phyloP scores from a whole-genome alignment of 1,140 invertebrate genomes.

The Lutraria rhynchaena region DNA sequence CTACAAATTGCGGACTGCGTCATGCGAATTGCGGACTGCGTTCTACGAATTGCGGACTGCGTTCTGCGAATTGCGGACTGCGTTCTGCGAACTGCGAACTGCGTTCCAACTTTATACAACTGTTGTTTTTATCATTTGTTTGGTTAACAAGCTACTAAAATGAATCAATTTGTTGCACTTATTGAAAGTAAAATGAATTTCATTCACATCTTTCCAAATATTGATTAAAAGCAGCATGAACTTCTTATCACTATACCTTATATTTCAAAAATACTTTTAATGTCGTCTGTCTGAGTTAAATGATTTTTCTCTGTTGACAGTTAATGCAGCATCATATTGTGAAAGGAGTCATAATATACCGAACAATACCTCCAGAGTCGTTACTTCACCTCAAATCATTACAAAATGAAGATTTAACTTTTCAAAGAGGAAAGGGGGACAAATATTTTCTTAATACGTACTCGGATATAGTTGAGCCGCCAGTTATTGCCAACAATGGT shows the following conservation, averaged over 20 bases:
- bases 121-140: too few species aligned
- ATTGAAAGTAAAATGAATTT: too few species aligned
- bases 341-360: constrained; percentile 15
- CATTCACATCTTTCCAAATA: not conserved
- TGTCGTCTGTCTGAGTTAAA: not conserved
- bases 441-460: constrained; percentile 37
- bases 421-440: constrained; percentile 13
- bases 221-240: not conserved
- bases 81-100: too few species aligned
- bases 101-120: too few species aligned
- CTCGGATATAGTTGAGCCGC: constrained; percentile 35
- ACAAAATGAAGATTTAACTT: constrained; percentile 25
- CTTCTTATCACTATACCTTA: not conserved
- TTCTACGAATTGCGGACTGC: too few species aligned
- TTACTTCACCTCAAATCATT: constrained; percentile 27
- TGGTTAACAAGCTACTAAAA: too few species aligned
- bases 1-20: too few species aligned
- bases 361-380: constrained; percentile 25
- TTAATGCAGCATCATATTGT: constrained; percentile 46
- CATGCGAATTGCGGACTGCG: too few species aligned
- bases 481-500: constrained; percentile 49
- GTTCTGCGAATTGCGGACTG: too few species aligned
- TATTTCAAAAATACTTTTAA: not conserved
- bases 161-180: too few species aligned
- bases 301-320: constrained; percentile 11